Conservation (phyloP, 2,888 invertebrate genomes). For the Drosophila subsilvestris region DNA sequence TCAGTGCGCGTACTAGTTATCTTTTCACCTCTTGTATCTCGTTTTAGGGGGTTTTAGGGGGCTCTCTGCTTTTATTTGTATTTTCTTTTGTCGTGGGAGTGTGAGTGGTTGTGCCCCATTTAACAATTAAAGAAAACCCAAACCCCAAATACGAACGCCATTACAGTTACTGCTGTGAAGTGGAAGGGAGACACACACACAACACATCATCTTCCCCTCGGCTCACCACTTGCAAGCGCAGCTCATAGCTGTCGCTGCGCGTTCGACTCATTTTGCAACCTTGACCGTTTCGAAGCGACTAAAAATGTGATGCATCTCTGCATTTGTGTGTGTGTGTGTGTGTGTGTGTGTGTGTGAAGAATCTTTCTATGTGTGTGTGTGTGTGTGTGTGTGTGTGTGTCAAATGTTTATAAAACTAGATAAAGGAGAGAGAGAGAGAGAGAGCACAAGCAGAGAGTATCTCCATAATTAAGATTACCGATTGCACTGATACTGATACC, state of each 20-base stretch:
- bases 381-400: conserved; percentile 18
- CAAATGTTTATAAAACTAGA: conserved; percentile 4
- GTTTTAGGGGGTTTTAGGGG: too few relatives aligned
- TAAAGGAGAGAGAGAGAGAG: background rate
- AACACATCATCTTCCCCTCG: background rate
- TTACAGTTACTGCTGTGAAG: background rate
- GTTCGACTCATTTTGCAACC: conserved; percentile 80
- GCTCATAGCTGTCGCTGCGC: conserved; percentile 61
- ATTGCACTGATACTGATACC: background rate
- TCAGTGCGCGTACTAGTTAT: too few relatives aligned
- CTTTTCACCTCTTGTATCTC: too few relatives aligned
- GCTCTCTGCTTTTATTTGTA: background rate
- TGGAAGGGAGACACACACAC: conserved; percentile 10
- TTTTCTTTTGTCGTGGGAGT: background rate
- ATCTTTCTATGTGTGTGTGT: conserved; percentile 19
- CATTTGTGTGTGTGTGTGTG: conserved; percentile 18
- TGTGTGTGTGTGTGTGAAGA: conserved; percentile 12
- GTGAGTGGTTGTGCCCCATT: too few relatives aligned
- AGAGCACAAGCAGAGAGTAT: too few relatives aligned
- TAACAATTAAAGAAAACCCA: too few relatives aligned
- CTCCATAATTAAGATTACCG: background rate
- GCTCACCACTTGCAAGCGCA: conserved; percentile 5
- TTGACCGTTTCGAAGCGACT: conserved; percentile 81
- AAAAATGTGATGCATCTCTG: conserved; percentile 52
- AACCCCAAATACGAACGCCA: background rate